phyloP scores from a whole-genome alignment of 2,113 vertebrate species.

The Diadophis punctatus region DNA sequence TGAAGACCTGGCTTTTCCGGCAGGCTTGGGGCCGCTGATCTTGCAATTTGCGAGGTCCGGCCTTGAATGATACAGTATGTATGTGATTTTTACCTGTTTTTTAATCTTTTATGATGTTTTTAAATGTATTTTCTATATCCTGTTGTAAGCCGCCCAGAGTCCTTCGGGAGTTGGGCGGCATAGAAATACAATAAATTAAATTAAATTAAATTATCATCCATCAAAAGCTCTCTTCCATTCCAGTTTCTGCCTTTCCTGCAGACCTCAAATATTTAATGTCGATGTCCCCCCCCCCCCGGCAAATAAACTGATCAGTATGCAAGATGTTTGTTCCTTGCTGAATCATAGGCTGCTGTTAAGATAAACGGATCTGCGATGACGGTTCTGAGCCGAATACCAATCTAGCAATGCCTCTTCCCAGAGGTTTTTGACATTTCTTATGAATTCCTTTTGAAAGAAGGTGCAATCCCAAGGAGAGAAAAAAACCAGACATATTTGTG shows the following conservation, averaged over 20 bases:
- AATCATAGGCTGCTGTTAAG: slow-evolving; percentile 78
- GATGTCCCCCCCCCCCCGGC: slow-evolving; percentile 59
- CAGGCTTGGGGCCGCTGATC: too few relatives aligned
- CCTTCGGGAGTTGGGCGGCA: too few relatives aligned
- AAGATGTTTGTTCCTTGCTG: slow-evolving; percentile 71
- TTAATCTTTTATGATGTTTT: too few relatives aligned
- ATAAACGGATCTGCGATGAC: slow-evolving; percentile 79
- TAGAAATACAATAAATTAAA: too few relatives aligned
- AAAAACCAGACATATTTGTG: slow-evolving; percentile 49
- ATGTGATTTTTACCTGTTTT: too few relatives aligned
- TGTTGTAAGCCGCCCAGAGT: too few relatives aligned
- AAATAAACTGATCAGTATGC: slow-evolving; percentile 79
- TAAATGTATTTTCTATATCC: too few relatives aligned
- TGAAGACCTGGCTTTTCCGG: too few relatives aligned
- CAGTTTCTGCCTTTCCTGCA: too few relatives aligned
- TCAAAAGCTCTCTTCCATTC: neutral
- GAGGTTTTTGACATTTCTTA: slow-evolving; percentile 66
- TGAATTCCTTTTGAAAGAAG: slow-evolving; percentile 59
- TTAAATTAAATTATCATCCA: neutral
- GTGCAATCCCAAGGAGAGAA: slow-evolving; percentile 28
- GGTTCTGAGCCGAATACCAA: slow-evolving; percentile 79
- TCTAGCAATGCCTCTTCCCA: slow-evolving; percentile 65
- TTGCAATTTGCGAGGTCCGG: too few relatives aligned
- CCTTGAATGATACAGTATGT: too few relatives aligned
- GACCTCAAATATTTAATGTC: slow-evolving; percentile 64